Evolutionary conservation across 2,113 vertebrate species (phyloP), one percentile per base, ranked within the genome.

Genomic region (Tetrao urogallus): DNA sequence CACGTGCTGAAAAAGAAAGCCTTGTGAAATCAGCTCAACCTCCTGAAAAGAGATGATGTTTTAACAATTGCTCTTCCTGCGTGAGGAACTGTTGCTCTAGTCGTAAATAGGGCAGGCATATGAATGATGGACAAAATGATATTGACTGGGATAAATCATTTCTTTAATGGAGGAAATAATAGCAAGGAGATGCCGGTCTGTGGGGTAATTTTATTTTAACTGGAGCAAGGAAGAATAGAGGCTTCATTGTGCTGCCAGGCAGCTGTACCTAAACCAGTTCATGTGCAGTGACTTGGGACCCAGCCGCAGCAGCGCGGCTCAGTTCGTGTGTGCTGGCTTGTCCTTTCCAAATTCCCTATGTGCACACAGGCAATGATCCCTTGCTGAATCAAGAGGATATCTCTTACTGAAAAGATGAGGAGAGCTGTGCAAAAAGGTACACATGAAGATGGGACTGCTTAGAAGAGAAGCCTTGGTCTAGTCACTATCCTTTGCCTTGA

Each of bases 1-100:
- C 86, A 65, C 93, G 63, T 56, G 80, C 90, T 94, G 52, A 69
- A 92, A 95, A 89, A 79, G 25, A 93, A 94, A 47, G 56, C 77
- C 63, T 54, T 95, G 61, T 32, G 36, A 83, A 80, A 88, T 91
- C 56, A 86, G 34, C 43, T 92, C 30, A 81, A 12, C 27, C 52
- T 78, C 11, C 69, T 75, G 50, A 73, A 92, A 90, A 74, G 60
- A 82, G 60, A 56, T 5, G 2, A 20, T 45, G 48, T 81, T 91
- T 95, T 96, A 90, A 64, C n/a, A 84, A 4, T 72, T 1, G 8
- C 70, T 43, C 36, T 74, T 83, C 67, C 43, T 85, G 82, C 69
- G 17, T 58, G 57, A 36, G 72, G 61, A 72, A 61, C 57, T 74
- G 69, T 82, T 94, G 43, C 43, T 91, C n/a, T 88, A 78, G 40